phyloP scores from a whole-genome alignment of 2,113 vertebrate genomes.

The Brachypteracias leptosomus region DNA sequence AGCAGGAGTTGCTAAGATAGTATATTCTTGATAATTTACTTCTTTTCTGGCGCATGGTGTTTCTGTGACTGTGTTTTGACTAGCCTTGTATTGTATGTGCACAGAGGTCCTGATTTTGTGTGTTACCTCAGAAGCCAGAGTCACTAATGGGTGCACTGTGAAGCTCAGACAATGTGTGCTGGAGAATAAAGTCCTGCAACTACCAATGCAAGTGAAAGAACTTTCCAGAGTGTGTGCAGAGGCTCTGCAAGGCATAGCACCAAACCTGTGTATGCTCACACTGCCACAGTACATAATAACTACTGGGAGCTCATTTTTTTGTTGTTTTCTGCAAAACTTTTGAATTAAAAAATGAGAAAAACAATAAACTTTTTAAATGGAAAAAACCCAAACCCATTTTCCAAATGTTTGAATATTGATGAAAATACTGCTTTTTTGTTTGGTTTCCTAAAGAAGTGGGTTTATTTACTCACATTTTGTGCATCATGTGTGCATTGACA shows the following conservation, averaged over 20 bases:
- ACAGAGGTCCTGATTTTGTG: not conserved
- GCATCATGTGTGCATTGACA: too few species aligned
- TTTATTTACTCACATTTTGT: not conserved
- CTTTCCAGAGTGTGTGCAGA: not conserved
- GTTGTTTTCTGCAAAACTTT: not conserved
- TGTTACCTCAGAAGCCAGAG: not conserved
- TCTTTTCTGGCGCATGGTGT: not conserved
- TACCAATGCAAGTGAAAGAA: not conserved
- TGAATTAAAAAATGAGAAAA: not conserved
- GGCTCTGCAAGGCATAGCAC: not conserved
- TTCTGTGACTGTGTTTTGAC: not conserved
- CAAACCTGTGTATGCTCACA: not conserved
- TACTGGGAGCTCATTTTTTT: not conserved
- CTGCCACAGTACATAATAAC: not conserved
- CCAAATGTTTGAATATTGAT: not conserved
- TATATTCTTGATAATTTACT: not conserved
- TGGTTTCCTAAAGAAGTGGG: not conserved
- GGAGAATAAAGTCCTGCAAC: not conserved
- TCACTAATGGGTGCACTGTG: not conserved
- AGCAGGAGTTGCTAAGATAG: not conserved
- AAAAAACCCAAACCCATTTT: not conserved
- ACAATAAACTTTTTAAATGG: rapidly evolving
- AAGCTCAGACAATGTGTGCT: not conserved
- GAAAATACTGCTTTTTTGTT: not conserved
- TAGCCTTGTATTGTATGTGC: not conserved